Conservation (phyloP, 2,797 vertebrate species). For the Phoxinus dragarum region DNA sequence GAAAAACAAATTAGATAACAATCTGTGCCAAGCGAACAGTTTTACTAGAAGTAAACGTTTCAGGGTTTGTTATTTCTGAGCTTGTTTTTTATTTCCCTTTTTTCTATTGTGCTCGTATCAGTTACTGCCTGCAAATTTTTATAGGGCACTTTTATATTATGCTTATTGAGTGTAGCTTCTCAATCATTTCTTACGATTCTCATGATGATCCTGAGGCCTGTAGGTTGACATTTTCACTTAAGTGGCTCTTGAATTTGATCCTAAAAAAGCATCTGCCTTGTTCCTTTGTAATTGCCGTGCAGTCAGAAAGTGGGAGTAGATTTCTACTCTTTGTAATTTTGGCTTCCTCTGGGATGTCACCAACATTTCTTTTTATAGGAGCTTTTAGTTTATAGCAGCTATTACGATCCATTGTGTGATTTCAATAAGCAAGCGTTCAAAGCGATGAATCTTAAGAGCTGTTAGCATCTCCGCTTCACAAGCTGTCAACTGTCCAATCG, state of each 20-base stretch:
- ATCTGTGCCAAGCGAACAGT: constrained; percentile 1
- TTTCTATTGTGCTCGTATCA: neutral
- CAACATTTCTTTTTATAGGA: constrained; percentile 25
- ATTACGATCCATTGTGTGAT: constrained; percentile 36
- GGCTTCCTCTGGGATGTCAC: constrained; percentile 28
- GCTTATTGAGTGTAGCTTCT: neutral
- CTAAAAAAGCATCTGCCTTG: constrained; percentile 27
- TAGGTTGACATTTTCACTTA: constrained; percentile 10
- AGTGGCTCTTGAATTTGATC: constrained; percentile 16
- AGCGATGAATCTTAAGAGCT: constrained; percentile 6
- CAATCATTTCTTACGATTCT: constrained; percentile 1
- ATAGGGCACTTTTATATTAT: neutral
- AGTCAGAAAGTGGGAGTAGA: constrained; percentile 17
- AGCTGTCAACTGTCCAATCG: constrained; percentile 52
- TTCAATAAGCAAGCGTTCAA: constrained; percentile 38
- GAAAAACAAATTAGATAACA: constrained; percentile 40
- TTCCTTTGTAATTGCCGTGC: constrained; percentile 23
- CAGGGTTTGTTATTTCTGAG: constrained; percentile 12
- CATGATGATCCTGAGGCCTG: neutral
- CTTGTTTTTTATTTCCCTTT: neutral
- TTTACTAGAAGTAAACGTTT: constrained; percentile 28
- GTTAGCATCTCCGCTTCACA: constrained; percentile 21
- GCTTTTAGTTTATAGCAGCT: constrained; percentile 42
- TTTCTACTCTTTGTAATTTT: constrained; percentile 30
- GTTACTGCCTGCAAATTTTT: constrained; percentile 3